Base-by-base conservation (phyloP, 1,140 invertebrate species). In the Oedothorax gibbosus region DNA sequence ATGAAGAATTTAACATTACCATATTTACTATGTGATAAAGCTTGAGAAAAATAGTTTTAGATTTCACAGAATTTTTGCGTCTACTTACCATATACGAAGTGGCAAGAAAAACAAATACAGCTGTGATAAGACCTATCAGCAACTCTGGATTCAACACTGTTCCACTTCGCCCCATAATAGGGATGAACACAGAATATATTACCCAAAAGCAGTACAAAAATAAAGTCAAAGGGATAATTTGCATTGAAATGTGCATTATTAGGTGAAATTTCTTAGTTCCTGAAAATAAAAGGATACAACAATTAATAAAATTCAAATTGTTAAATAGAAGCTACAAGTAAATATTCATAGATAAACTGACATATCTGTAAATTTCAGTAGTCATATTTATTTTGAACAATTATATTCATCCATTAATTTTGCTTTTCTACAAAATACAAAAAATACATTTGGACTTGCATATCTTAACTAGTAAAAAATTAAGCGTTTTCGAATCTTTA, bases 151-250 rank as follows among this genome's bases (percentile, higher is more conserved):
- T 93, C 65, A 93, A 92, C 60, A 92, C 93, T 53, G 93, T 91
- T 53, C 96, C 96, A 53, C 93, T 91, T 88, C 96, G 92, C 65
- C 96, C 96, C 94, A 95, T 95, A 86, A 97, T 93, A 3, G 96
- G 96, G 85, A 96, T 93, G 88, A 97, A 94, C 78, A 94, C 90
- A 86, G 92, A 90, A 49, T 93, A 89, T 64, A 92, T 91, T 69
- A 91, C 91, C 78, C 92, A 89, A 69, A 93, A 90, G 87, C 95
- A 91, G 89, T 96, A 95, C 83, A 93, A 93, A 60, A 92, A 91
- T 88, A 95, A 93, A 49, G 93, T 91, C 84, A 94, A 93, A 18
- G 94, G 93, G 82, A 94, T 89, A 65, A 91, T 50, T n/a, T 80
- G 76, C 54, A 73, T 73, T 20, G 64, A 51, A 53, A 86, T 49